Conservation (phyloP, 2,888 invertebrate species). For the Odontothrips loti region DNA sequence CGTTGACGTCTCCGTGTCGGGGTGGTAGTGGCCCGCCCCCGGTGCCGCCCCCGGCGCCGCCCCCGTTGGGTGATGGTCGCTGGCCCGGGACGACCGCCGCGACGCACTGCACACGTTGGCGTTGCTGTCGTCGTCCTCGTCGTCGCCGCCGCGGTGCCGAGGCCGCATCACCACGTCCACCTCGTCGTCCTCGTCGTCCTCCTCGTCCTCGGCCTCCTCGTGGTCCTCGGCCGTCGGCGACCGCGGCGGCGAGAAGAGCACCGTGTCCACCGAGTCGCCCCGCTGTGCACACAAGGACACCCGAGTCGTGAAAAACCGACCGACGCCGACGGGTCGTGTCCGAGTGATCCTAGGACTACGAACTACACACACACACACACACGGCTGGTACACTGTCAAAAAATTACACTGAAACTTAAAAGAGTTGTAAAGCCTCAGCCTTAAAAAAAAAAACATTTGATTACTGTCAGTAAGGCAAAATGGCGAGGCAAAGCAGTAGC, state of each 20-base stretch:
- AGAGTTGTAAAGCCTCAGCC: too few relatives aligned
- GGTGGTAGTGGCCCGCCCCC: constrained; percentile 14
- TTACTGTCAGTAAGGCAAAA: too few relatives aligned
- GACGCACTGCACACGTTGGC: not conserved
- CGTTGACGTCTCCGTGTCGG: constrained; percentile 44
- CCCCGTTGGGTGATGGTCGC: not conserved
- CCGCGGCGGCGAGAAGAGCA: constrained; percentile 61
- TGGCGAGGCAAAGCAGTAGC: too few relatives aligned
- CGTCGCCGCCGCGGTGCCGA: not conserved
- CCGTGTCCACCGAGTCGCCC: constrained; percentile 64
- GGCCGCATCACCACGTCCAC: not conserved
- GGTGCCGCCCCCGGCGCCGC: not conserved
- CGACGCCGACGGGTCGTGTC: too few relatives aligned
- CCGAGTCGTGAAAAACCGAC: not conserved
- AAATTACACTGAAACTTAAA: too few relatives aligned
- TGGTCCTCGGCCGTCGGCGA: constrained; percentile 31
- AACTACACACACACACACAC: too few relatives aligned
- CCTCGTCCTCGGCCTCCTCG: constrained; percentile 27
- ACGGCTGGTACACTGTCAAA: too few relatives aligned
- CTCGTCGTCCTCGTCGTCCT: not conserved
- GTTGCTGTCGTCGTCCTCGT: constrained; percentile 19
- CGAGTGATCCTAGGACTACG: too few relatives aligned
- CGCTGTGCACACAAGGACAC: constrained; percentile 48
- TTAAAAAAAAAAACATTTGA: too few relatives aligned
- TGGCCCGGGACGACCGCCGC: not conserved